These are phyloP conservation scores for Lethrus apterus DNA, from an alignment of 1,140 invertebrate species.

Conservation along the genomic window DNA sequence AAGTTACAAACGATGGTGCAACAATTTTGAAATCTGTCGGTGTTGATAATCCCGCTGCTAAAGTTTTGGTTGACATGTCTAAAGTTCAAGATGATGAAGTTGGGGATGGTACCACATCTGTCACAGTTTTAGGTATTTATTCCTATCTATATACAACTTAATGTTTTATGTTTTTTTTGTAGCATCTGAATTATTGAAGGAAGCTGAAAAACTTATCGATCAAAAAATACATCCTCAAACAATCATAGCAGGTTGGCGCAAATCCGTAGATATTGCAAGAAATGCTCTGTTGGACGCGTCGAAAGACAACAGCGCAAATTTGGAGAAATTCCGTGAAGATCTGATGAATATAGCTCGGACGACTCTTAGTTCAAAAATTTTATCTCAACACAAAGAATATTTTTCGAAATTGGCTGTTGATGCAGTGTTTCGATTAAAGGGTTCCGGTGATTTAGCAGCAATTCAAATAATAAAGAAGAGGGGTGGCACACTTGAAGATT, in stretches of 20 bases:
- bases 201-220: slow-evolving; percentile 90
- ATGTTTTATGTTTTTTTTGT: slow-evolving; percentile 13
- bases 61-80: slow-evolving; percentile 97
- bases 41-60: slow-evolving; percentile 98
- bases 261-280: slow-evolving; percentile 74
- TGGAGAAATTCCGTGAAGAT: slow-evolving; percentile 76
- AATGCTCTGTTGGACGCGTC: slow-evolving; percentile 72
- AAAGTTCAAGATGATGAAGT: slow-evolving; percentile 99
- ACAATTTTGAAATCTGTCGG: slow-evolving; percentile 96
- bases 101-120: slow-evolving; percentile 98
- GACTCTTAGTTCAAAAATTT: slow-evolving; percentile 96
- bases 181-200: slow-evolving; percentile 90
- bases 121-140: slow-evolving; percentile 78
- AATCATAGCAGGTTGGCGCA: slow-evolving; percentile 92
- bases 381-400: slow-evolving; percentile 95
- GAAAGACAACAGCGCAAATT: slow-evolving; percentile 73
- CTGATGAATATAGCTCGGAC: slow-evolving; percentile 95
- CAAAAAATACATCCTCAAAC: slow-evolving; percentile 98
- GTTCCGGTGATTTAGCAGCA: slow-evolving; percentile 82
- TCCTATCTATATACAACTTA: neutral
- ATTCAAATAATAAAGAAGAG: slow-evolving; percentile 98
- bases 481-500: slow-evolving; percentile 87
- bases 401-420: slow-evolving; percentile 94
- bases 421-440: slow-evolving; percentile 90
- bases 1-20: slow-evolving; percentile 99